Conservation (phyloP, 2,797 vertebrate species). For the Acanthiza pusilla region DNA sequence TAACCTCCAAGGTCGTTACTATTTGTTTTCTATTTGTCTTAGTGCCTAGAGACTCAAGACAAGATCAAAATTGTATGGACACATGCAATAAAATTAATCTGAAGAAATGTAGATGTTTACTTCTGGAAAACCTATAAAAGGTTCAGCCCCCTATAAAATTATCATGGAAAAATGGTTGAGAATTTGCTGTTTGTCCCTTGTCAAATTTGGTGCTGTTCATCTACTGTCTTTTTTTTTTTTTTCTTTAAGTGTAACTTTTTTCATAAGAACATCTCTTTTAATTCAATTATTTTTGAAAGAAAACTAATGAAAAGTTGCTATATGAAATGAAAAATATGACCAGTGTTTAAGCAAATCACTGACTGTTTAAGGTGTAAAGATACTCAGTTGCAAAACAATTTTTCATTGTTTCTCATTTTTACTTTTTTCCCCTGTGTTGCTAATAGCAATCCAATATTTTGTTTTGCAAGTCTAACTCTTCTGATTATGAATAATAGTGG, state of each 20-base stretch:
- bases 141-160: neutral
- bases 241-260: neutral
- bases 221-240: neutral
- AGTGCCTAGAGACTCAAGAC: neutral
- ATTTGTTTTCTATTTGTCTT: neutral
- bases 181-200: neutral
- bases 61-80: neutral
- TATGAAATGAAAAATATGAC: neutral
- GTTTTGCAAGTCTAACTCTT: neutral
- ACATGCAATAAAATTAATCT: neutral
- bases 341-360: neutral
- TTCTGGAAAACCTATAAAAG: neutral
- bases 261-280: neutral
- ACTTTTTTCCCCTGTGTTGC: neutral
- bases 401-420: neutral
- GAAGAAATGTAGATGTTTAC: neutral
- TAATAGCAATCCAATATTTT: neutral
- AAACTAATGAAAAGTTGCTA: neutral
- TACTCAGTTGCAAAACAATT: neutral
- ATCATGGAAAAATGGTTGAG: neutral
- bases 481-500: neutral
- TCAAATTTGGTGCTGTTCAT: neutral
- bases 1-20: neutral
- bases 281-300: neutral
- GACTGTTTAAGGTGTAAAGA: neutral